A percentile compares a stretch with the other conserved stretches of the same genome.
Evolutionary conservation across 2,113 vertebrate species (phyloP).

Genomic region (Brachionichthys hirsutus): DNA sequence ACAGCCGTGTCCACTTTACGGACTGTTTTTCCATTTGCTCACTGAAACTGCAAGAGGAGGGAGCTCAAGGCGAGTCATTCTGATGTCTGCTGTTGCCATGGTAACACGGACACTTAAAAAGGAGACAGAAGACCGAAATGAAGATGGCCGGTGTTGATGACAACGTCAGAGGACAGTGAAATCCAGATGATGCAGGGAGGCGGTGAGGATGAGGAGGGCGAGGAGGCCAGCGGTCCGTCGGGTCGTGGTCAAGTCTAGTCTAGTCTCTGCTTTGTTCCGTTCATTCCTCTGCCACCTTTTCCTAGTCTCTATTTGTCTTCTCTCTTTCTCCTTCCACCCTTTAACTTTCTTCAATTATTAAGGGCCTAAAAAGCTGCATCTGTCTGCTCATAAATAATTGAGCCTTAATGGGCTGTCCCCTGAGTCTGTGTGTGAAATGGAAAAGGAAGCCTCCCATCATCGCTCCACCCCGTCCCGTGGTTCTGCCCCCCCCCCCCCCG

Average conservation of each 20-base stretch:
- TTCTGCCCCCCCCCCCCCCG: not conserved
- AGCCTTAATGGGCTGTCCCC: conserved; percentile 64
- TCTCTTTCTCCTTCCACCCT: not conserved
- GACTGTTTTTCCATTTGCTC: not conserved
- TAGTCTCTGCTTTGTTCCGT: too few species aligned
- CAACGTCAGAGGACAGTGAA: not conserved
- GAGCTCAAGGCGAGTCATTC: conserved; percentile 37
- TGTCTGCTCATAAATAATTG: conserved; percentile 73
- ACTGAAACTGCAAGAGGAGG: conserved; percentile 2
- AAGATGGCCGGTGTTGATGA: conserved; percentile 22
- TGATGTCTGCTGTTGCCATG: conserved; percentile 60
- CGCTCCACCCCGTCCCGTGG: not conserved
- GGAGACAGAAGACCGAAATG: not conserved
- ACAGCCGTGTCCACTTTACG: conserved; percentile 28
- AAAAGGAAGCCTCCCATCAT: conserved; percentile 25
- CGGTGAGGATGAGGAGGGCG: not conserved
- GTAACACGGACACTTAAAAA: conserved; percentile 51
- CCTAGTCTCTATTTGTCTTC: not conserved
- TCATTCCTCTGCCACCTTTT: too few species aligned
- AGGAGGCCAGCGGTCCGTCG: not conserved
- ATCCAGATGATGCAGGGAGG: conserved; percentile 1
- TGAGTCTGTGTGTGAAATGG: conserved; percentile 12
- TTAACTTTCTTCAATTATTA: conserved; percentile 74
- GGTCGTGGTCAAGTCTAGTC: not conserved
- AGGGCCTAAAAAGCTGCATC: conserved; percentile 76